A percentile compares a stretch with the other conserved stretches of the same genome.
These are phyloP conservation scores for Leucopternis melanops DNA, from an alignment of 2,113 vertebrate genomes.

Conservation along the genomic window DNA sequence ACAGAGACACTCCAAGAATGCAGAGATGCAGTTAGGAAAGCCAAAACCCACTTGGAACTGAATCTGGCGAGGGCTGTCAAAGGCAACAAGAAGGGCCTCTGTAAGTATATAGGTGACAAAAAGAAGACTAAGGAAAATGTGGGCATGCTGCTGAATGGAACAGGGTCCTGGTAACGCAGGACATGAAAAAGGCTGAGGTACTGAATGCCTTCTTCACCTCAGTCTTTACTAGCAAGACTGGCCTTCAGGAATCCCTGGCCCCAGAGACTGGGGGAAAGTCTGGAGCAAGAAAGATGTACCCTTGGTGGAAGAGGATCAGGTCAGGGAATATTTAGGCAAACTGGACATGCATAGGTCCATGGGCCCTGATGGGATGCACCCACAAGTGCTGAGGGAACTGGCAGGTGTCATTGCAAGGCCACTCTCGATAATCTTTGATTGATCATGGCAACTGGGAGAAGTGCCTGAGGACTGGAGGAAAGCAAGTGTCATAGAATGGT, in stretches of 20 bases:
- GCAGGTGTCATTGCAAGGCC: no score
- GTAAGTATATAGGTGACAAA: background rate
- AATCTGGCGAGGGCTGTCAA: background rate
- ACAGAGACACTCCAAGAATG: background rate
- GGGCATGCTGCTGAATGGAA: background rate
- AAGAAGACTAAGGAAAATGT: background rate
- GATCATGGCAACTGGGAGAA: no score
- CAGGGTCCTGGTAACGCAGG: background rate
- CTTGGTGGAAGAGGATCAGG: no score
- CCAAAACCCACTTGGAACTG: background rate
- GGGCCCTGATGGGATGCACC: no score
- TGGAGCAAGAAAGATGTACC: no score
- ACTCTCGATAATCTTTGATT: no score
- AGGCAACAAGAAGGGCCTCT: background rate
- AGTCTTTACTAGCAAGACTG: no score
- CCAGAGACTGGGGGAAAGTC: background rate
- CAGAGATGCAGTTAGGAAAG: background rate
- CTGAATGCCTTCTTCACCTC: background rate
- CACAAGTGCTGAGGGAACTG: no score
- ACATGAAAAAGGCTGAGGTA: background rate
- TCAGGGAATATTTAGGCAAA: no score
- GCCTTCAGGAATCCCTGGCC: background rate
- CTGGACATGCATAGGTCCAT: no score
- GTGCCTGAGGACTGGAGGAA: no score
- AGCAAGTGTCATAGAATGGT: no score